Evolutionary conservation across 2,113 vertebrate genomes (phyloP).

Genomic region (Hippocampus barbouri): DNA sequence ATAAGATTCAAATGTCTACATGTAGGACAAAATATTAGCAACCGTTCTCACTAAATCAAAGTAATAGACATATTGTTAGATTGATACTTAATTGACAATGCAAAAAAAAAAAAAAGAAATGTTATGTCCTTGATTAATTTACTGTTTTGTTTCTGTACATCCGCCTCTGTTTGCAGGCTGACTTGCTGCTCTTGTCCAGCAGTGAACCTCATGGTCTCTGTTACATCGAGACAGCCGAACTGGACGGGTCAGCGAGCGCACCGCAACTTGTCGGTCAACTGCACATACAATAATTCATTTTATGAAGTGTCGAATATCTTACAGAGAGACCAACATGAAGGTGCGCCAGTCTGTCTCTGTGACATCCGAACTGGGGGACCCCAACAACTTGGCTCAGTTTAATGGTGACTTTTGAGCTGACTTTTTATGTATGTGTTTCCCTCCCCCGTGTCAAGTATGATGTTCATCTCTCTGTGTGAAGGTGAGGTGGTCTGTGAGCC

Average conservation of each 20-base stretch:
- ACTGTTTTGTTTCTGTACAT: conserved; percentile 14
- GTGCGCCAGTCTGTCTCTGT: conserved; percentile 87
- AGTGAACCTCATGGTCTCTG: conserved; percentile 93
- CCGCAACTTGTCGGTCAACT: neutral
- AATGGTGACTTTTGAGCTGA: conserved; percentile 72
- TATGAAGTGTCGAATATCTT: conserved; percentile 35
- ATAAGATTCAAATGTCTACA: neutral
- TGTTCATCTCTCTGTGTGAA: conserved; percentile 41
- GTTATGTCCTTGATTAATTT: neutral
- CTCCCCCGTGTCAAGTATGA: neutral
- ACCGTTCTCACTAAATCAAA: neutral
- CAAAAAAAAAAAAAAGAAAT: no score
- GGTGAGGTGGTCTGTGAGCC: conserved; percentile 92
- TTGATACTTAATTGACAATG: no score
- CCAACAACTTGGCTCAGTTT: conserved; percentile 80
- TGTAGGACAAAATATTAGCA: neutral
- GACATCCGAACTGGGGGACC: conserved; percentile 82
- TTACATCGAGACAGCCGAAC: conserved; percentile 94
- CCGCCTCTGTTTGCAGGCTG: conserved; percentile 76
- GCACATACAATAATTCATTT: conserved; percentile 15
- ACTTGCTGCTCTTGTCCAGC: conserved; percentile 92
- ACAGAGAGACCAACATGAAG: conserved; percentile 94
- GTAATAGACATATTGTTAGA: neutral
- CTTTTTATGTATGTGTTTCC: conserved; percentile 12
- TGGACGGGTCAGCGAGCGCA: conserved; percentile 82